Conservation (phyloP, 1,140 invertebrate genomes). For the Armadillidium nasatum region DNA sequence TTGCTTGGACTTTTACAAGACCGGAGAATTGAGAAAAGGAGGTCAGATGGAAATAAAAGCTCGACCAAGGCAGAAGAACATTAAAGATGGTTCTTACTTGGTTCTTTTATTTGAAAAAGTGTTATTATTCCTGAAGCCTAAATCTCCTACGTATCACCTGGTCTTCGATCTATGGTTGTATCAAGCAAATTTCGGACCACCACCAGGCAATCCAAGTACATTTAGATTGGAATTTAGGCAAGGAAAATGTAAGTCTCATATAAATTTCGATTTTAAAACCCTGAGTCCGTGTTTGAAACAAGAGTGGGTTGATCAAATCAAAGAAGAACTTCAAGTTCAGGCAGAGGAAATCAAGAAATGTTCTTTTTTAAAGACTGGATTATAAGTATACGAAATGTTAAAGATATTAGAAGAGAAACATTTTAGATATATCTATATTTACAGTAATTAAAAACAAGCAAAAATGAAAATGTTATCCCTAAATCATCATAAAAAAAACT, state of each 20-base stretch:
- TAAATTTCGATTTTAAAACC: background rate
- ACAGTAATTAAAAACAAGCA: too few relatives aligned
- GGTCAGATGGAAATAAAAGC: background rate
- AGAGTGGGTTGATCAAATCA: background rate
- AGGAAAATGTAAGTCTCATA: background rate
- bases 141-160: background rate
- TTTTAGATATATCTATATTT: too few relatives aligned
- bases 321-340: background rate
- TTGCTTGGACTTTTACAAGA: background rate
- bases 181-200: background rate
- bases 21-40: background rate
- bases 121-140: background rate
- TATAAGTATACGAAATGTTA: too few relatives aligned
- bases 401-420: too few relatives aligned
- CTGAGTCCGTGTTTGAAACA: background rate
- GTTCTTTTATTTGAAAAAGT: slow-evolving; percentile 10
- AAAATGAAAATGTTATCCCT: too few relatives aligned
- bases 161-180: background rate
- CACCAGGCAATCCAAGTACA: background rate
- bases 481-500: too few relatives aligned
- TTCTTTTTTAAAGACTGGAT: background rate
- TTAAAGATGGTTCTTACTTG: background rate
- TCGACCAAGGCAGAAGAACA: background rate
- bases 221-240: background rate
- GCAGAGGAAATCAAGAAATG: background rate